These are phyloP conservation scores for Campoletis raptor DNA, from an alignment of 2,888 invertebrate species.

Conservation along the genomic window DNA sequence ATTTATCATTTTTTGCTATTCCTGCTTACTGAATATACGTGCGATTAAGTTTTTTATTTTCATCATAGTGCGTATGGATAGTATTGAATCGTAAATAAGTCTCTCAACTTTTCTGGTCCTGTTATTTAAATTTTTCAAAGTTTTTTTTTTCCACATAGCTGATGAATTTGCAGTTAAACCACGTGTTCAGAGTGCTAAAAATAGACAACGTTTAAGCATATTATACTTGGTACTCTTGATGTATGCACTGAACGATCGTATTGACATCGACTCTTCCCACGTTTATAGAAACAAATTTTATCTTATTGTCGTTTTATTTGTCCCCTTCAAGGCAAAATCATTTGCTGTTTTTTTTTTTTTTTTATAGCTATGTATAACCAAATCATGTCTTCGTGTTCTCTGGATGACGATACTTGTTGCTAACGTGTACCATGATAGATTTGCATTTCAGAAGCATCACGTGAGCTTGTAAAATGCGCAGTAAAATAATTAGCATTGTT, in stretches of 20 bases:
- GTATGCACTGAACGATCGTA: conserved; percentile 22
- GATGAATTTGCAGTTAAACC: neutral
- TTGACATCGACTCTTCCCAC: conserved; percentile 31
- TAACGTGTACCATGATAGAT: conserved; percentile 7
- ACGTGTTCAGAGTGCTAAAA: conserved; percentile 22
- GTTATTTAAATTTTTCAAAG: neutral
- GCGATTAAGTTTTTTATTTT: neutral
- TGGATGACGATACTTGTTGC: neutral
- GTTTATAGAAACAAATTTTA: neutral
- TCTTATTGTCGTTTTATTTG: conserved; percentile 28
- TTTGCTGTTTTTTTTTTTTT: neutral
- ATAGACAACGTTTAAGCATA: conserved; percentile 18
- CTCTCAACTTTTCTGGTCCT: neutral
- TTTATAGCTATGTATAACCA: neutral
- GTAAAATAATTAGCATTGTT: conserved; percentile 55
- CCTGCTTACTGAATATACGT: neutral
- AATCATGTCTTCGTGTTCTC: neutral
- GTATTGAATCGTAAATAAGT: neutral
- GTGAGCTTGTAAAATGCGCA: conserved; percentile 38
- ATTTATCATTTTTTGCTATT: neutral
- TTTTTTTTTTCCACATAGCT: conserved; percentile 9
- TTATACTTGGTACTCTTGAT: neutral
- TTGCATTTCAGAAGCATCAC: conserved; percentile 44
- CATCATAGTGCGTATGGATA: neutral
- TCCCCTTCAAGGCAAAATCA: conserved; percentile 25